Evolutionary conservation across 2,888 invertebrate genomes (phyloP).

Genomic region (Athetis lepigone): DNA sequence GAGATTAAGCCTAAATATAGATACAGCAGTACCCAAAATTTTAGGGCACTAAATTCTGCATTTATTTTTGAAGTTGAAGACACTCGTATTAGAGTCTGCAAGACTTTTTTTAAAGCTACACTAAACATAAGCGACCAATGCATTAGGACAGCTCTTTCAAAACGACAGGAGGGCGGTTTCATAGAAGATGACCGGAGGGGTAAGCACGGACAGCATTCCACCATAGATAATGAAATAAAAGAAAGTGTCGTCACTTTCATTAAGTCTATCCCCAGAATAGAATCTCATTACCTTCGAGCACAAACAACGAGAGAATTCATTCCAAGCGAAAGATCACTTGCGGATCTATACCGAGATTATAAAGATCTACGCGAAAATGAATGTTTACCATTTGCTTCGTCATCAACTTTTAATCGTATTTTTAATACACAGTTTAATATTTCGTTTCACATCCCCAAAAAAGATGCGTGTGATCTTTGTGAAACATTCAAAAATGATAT

Average conservation of each 20-base stretch:
- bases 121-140: no score
- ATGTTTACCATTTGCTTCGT: not conserved
- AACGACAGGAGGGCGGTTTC: no score
- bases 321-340: not conserved
- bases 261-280: not conserved
- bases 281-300: not conserved
- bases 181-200: no score
- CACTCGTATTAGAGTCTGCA: no score
- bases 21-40: no score
- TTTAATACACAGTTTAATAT: slow-evolving; percentile 1
- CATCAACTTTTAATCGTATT: not conserved
- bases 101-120: no score
- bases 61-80: no score
- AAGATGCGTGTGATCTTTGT: not conserved
- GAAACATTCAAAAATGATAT: not conserved
- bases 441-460: not conserved
- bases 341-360: slow-evolving; percentile 5
- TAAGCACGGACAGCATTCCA: no score
- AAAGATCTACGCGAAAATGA: not conserved
- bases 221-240: no score
- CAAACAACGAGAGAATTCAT: not conserved
- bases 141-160: no score
- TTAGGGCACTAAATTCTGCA: no score
- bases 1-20: no score
- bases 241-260: slow-evolving; percentile 1